phyloP scores from a whole-genome alignment of 2,888 invertebrate species.

The Cecidostiba fungosa region DNA sequence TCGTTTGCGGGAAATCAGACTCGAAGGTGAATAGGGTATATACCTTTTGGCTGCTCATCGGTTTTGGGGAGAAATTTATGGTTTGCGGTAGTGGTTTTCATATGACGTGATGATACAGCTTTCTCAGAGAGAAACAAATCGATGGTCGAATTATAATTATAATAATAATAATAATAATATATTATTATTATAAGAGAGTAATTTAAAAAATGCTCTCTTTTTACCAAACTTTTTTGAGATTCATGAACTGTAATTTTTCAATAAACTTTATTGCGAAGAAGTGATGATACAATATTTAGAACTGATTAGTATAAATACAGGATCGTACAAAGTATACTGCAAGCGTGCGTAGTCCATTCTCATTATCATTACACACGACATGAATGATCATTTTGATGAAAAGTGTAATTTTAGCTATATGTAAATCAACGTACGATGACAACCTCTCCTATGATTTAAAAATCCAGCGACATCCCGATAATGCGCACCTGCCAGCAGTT shows the following conservation, averaged over 20 bases:
- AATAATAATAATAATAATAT: too few species aligned
- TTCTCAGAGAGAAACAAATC: neutral
- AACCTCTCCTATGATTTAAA: neutral
- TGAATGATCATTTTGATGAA: neutral
- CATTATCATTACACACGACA: neutral
- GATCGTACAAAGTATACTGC: neutral
- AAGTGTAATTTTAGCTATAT: neutral
- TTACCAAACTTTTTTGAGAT: neutral
- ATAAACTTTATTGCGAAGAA: neutral
- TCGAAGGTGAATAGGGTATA: slow-evolving; percentile 7
- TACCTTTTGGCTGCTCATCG: neutral
- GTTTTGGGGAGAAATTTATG: neutral
- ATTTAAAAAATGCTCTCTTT: neutral
- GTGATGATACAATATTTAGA: neutral
- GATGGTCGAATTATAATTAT: neutral
- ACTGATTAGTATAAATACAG: too few species aligned
- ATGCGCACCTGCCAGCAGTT: neutral
- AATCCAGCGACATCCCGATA: neutral
- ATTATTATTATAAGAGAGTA: too few species aligned
- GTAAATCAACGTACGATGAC: too few species aligned
- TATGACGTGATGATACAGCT: neutral
- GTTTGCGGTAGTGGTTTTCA: neutral
- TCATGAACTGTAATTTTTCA: neutral
- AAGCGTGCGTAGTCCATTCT: neutral
- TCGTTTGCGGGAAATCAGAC: slow-evolving; percentile 56